These are phyloP conservation scores for Potorous gilbertii DNA, from an alignment of 2,797 vertebrate genomes.

Conservation along the genomic window DNA sequence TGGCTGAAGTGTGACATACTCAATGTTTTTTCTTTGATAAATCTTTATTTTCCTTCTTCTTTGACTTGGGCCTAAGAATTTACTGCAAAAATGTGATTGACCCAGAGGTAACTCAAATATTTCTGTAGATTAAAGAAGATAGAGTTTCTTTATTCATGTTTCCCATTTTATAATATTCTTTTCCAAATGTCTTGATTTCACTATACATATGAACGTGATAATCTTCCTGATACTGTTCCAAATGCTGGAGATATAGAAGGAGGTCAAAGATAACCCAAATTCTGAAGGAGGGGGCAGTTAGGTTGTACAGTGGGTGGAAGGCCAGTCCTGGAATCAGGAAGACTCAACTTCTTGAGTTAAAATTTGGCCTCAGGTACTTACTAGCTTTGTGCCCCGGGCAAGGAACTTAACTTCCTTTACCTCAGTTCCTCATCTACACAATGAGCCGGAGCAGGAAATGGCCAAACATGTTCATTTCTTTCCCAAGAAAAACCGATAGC, in stretches of 20 bases:
- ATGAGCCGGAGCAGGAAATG: too few species aligned
- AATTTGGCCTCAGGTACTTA: neutral
- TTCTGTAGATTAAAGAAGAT: neutral
- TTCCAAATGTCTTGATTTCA: too few species aligned
- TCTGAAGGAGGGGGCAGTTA: neutral
- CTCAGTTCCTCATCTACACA: too few species aligned
- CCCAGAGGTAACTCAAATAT: neutral
- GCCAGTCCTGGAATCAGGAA: neutral
- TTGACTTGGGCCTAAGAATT: neutral
- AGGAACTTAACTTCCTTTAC: too few species aligned
- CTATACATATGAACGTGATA: neutral
- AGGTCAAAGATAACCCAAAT: neutral
- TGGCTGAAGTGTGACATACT: neutral
- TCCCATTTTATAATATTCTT: neutral
- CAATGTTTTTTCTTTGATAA: neutral
- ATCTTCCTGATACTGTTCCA: neutral
- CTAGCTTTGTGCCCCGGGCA: neutral
- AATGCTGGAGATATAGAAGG: neutral
- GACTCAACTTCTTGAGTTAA: neutral
- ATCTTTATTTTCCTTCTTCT: neutral
- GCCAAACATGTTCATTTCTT: too few species aligned
- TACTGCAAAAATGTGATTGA: neutral
- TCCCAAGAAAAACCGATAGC: too few species aligned
- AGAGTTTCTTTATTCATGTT: neutral
- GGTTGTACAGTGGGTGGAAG: neutral